Percentiles rank a stretch among this genome's conserved stretches.
Evolutionary conservation across 2,797 vertebrate species (phyloP).

Genomic region (Tarsius wallacei): DNA sequence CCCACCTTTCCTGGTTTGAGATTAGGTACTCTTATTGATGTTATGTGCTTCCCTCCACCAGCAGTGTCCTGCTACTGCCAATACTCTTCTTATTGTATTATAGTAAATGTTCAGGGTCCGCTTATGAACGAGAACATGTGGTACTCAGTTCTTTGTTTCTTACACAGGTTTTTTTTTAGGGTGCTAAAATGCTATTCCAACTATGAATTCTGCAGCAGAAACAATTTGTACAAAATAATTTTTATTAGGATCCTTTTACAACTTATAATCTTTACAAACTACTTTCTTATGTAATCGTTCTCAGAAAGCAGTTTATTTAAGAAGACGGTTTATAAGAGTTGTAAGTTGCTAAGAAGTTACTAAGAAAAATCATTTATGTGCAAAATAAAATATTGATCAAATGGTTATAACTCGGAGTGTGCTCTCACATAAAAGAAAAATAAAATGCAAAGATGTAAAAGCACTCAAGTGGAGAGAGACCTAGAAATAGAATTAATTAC

Average conservation of each 20-base stretch:
- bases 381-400: conserved; percentile 86
- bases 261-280: conserved; percentile 63
- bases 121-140: no score
- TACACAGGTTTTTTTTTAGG: background rate
- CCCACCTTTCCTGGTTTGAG: no score
- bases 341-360: conserved; percentile 79
- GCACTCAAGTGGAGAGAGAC: conserved; percentile 72
- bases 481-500: conserved; percentile 81
- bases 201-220: conserved; percentile 62
- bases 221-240: conserved; percentile 63
- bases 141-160: no score
- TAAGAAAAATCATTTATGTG: conserved; percentile 81
- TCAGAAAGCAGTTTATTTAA: conserved; percentile 77
- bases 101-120: no score
- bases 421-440: conserved; percentile 77
- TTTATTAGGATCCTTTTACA: conserved; percentile 67
- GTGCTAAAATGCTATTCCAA: conserved; percentile 51
- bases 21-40: no score
- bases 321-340: conserved; percentile 76
- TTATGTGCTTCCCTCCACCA: no score
- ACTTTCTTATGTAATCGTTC: conserved; percentile 60
- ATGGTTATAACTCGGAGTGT: conserved; percentile 73
- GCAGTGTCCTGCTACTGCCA: no score
- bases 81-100: no score
- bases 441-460: conserved; percentile 77